These are phyloP conservation scores for Clarias magur DNA, from an alignment of 2,113 vertebrate species.

Conservation along the genomic window DNA sequence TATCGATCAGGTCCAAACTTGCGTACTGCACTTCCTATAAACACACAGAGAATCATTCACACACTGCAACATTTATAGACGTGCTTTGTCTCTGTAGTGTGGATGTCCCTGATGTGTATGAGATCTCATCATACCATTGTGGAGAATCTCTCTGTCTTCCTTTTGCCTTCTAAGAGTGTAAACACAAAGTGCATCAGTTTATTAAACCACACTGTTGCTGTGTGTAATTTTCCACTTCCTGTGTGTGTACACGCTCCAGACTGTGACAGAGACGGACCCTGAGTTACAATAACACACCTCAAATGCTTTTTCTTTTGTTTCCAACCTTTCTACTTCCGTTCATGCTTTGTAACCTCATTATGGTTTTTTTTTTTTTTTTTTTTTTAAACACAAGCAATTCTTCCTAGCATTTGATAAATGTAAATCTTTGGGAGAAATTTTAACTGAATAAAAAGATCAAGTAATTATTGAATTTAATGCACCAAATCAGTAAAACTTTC, in stretches of 20 bases:
- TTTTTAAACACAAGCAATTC: no score
- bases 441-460: not conserved
- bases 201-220: not conserved
- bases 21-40: constrained; percentile 30
- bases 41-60: not conserved
- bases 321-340: not conserved
- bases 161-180: not conserved
- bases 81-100: not conserved
- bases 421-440: not conserved
- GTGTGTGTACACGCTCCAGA: not conserved
- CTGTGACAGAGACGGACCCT: not conserved
- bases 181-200: not conserved
- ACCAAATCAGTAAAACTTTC: not conserved
- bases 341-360: not conserved
- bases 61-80: not conserved
- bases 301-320: not conserved
- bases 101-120: not conserved
- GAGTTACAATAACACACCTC: not conserved
- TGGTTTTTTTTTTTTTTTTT: no score
- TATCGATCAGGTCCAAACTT: constrained; percentile 3
- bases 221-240: not conserved
- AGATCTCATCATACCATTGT: not conserved
- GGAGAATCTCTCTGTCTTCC: not conserved
- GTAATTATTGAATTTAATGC: not conserved
- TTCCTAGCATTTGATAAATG: not conserved